Base-by-base conservation (phyloP, 2,113 vertebrate genomes). In the Nicator chloris region DNA sequence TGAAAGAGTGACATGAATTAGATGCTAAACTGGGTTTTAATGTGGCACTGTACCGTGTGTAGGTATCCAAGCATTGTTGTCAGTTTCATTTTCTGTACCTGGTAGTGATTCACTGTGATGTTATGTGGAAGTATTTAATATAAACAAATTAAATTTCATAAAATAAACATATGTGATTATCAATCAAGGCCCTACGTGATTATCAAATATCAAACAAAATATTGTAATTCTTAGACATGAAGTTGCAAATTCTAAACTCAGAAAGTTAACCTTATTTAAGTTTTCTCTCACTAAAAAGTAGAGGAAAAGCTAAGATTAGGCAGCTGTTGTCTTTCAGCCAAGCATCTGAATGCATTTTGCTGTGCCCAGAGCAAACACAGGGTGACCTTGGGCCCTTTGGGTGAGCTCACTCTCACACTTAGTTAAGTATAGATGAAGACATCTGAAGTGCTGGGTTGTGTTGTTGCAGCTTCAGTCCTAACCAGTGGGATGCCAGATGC, bases 131-230 rank as follows among this genome's bases (percentile, higher is more conserved):
- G 26, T 53, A n/a, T 57, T 61, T 65, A 1, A 6, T 33, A 42
- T 23, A 16, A 23, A 16, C 9, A 47, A 51, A 47, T 18, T 35
- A 13, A 49, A 26, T 14, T 16, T 26, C 13, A 7, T 31, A 59
- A 59, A 73, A 27, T 3, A 14, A 18, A 6, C 1, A 0, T 28
- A 33, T n/a, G n/a, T n/a, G n/a, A n/a, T n/a, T n/a, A n/a, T n/a
- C n/a, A n/a, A n/a, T n/a, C n/a, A n/a, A n/a, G n/a, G n/a, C n/a
- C n/a, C n/a, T n/a, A n/a, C n/a, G n/a, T n/a, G n/a, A n/a, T 20
- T 49, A 53, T 42, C 5, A 76, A 39, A 54, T 66, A 59, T 19
- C 31, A 35, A 76, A 60, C 7, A 53, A 60, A 61, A 45, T 28
- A 11, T 9, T 79, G 11, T 10, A 13, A 16, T 60, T 92, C 2